These are phyloP conservation scores for Phenganax subtilis DNA, from an alignment of 92 coral and sea anemone genomes.

Conservation along the genomic window DNA sequence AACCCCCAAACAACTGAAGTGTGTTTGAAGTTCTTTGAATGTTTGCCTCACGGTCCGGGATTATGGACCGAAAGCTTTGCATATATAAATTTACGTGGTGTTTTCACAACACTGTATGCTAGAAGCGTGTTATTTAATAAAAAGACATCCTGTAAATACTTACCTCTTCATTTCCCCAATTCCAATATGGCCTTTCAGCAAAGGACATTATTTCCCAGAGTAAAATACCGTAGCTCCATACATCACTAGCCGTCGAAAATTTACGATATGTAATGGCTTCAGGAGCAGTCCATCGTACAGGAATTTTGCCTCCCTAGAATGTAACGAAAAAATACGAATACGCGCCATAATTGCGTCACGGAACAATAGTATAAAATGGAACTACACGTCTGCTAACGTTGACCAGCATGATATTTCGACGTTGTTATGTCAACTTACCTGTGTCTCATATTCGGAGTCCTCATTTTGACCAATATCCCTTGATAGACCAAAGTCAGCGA, in stretches of 20 bases:
- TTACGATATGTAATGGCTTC: constrained; percentile 81
- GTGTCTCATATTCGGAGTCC: constrained; percentile 74
- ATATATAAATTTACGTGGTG: background rate
- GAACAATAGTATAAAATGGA: too few relatives aligned
- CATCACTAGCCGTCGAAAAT: constrained; percentile 83
- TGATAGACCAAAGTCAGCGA: constrained; percentile 95
- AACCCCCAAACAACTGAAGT: too few relatives aligned
- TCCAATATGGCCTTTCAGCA: constrained; percentile 92
- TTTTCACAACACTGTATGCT: too few relatives aligned
- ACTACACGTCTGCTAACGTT: background rate
- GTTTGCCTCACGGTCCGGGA: background rate
- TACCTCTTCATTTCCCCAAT: constrained; percentile 89
- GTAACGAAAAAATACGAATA: background rate
- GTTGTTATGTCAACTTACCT: constrained; percentile 48
- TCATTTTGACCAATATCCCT: constrained; percentile 52
- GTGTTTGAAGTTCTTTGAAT: background rate
- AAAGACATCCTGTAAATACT: background rate
- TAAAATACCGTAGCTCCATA: constrained; percentile 87
- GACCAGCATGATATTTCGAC: background rate
- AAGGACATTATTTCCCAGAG: constrained; percentile 89
- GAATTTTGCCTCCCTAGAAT: constrained; percentile 89
- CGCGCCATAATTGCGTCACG: background rate
- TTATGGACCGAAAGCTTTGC: background rate
- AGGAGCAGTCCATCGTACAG: constrained; percentile 99
- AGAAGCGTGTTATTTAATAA: too few relatives aligned